Base-by-base conservation (phyloP, 2,888 invertebrate genomes). In the Acholoe squamosa region DNA sequence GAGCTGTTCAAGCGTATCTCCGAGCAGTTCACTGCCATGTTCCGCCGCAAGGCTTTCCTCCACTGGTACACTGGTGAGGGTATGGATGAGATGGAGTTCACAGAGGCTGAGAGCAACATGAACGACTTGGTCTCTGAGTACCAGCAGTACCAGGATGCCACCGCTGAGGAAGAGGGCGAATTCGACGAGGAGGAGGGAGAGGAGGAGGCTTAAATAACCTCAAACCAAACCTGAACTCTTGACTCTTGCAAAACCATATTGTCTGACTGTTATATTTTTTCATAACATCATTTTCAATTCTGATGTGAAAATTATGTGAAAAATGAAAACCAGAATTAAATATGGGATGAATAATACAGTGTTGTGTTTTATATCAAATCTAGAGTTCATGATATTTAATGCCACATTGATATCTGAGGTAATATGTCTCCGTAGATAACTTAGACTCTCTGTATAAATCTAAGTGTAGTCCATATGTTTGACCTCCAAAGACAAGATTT, bases 101-200 rank as follows among this genome's bases (percentile, higher is more conserved):
- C 89, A 7, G 89, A 89, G 67, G 89, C 89, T 22, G 89, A 89
- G 89, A 61, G 61, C 89, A 89, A 89, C 89, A 89, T 89, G 89
- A 89, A 89, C 67, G 89, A 89, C 52, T 28, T 89, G 43, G 89
- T 89, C 28, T 89, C 89, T 51, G 89, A 89, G 31, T 89, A 89
- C 89, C 89, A 89, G 76, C 89, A 89, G 76, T 89, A 89, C 89
- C 89, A 89, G 52, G 89, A 89, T 76, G 89, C 89, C 89, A 89
- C 89, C 7, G 89, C 89, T 51, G 76, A 77, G 77, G 77, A 89
- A 71, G 89, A 89, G 76, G 89, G 89, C 0, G 89, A 89, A 52
- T 89, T 89, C 31, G 76, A 89, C 71, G 89, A 89, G 51, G 89
- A 89, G 89, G 89, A 89, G 89, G 89, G 22, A 10, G 89, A 77